Conservation (phyloP, 1,140 invertebrate genomes). For the Leguminivora glycinivorella region DNA sequence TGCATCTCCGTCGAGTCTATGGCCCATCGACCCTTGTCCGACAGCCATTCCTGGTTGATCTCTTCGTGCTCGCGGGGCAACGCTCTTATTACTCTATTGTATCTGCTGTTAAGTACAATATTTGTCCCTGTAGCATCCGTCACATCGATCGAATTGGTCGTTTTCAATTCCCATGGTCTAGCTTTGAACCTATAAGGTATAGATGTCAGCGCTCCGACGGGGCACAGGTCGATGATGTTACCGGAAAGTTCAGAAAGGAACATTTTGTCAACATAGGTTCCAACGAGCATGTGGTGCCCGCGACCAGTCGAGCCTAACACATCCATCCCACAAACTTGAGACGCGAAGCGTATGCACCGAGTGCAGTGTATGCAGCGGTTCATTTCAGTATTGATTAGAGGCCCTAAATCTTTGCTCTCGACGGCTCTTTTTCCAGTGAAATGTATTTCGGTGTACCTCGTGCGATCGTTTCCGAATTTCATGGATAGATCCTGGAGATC, state of each 20-base stretch:
- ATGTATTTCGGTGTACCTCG: slow-evolving; percentile 95
- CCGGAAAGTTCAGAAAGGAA: slow-evolving; percentile 98
- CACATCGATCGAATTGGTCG: slow-evolving; percentile 86
- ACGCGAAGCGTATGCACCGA: slow-evolving; percentile 86
- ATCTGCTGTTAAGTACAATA: slow-evolving; percentile 84
- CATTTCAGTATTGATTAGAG: slow-evolving; percentile 89
- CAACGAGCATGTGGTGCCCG: slow-evolving; percentile 86
- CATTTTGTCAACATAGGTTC: slow-evolving; percentile 99
- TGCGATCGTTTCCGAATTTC: slow-evolving; percentile 97
- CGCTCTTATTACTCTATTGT: slow-evolving; percentile 86
- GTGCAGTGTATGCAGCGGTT: slow-evolving; percentile 91
- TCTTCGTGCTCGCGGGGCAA: slow-evolving; percentile 87
- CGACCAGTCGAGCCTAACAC: slow-evolving; percentile 87
- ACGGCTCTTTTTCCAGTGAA: slow-evolving; percentile 93
- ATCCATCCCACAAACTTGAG: slow-evolving; percentile 88
- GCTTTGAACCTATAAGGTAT: slow-evolving; percentile 95
- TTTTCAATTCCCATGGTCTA: slow-evolving; percentile 83
- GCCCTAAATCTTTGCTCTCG: slow-evolving; percentile 89
- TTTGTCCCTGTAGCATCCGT: slow-evolving; percentile 89
- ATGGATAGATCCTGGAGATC: slow-evolving; percentile 99
- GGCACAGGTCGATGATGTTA: slow-evolving; percentile 99
- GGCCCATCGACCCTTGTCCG: slow-evolving; percentile 88
- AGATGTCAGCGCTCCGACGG: slow-evolving; percentile 98
- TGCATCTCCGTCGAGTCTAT: slow-evolving; percentile 88
- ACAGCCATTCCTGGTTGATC: slow-evolving; percentile 90